Evolutionary conservation across 2,113 vertebrate genomes (phyloP).

Genomic region (Psephotus haematonotus): DNA sequence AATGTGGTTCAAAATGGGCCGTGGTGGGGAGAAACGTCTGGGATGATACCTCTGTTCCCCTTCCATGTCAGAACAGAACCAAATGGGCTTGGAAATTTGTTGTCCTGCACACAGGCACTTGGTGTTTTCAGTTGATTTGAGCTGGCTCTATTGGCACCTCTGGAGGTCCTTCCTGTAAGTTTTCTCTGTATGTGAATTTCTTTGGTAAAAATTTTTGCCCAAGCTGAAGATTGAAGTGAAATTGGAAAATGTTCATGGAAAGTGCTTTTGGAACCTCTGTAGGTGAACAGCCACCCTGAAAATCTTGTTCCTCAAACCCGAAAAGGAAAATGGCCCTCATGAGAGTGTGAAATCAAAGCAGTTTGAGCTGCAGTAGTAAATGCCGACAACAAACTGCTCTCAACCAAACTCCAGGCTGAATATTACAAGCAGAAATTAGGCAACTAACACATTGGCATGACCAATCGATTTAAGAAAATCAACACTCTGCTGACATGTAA

Average conservation of each 20-base stretch:
- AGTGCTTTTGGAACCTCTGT: neutral
- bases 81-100: neutral
- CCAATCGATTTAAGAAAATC: neutral
- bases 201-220: neutral
- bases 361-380: neutral
- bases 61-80: neutral
- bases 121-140: neutral
- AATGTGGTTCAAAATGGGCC: neutral
- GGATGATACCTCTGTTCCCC: neutral
- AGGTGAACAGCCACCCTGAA: neutral
- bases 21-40: neutral
- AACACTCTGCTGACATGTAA: neutral
- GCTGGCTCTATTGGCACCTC: neutral
- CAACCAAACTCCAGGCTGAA: neutral
- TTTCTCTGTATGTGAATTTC: neutral
- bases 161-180: neutral
- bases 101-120: neutral
- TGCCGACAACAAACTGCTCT: neutral
- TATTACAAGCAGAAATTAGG: neutral
- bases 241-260: neutral
- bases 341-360: neutral
- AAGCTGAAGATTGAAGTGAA: neutral
- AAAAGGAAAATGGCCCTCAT: neutral
- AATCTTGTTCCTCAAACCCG: neutral
- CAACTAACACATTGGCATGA: neutral